phyloP scores from a whole-genome alignment of 1,140 invertebrate species.

The Schlechtendalia chinensis region DNA sequence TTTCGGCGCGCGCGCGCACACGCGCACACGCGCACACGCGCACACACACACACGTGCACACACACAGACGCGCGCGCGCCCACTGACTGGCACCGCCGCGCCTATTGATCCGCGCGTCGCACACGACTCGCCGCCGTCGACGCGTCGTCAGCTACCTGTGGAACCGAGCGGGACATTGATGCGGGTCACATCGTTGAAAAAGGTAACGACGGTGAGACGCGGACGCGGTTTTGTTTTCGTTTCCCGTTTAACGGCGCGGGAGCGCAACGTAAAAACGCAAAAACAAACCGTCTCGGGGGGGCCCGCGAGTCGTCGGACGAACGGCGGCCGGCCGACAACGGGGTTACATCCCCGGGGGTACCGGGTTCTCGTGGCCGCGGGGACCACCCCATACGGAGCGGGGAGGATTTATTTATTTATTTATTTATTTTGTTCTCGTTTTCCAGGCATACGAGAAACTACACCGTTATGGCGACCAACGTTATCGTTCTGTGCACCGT shows the following conservation, averaged over 20 bases:
- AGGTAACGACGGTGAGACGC: slow-evolving; percentile 36
- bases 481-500: slow-evolving; percentile 25
- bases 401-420: too few species aligned
- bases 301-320: background rate
- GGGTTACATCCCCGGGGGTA: too few species aligned
- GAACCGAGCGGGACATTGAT: slow-evolving; percentile 14
- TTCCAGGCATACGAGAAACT: slow-evolving; percentile 41
- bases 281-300: background rate
- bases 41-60: background rate
- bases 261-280: too few species aligned
- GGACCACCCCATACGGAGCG: too few species aligned
- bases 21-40: too few species aligned
- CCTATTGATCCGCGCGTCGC: slow-evolving; percentile 25
- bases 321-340: too few species aligned
- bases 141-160: slow-evolving; percentile 41
- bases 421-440: background rate
- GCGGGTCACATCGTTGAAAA: slow-evolving; percentile 44
- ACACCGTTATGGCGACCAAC: slow-evolving; percentile 43
- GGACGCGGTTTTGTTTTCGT: too few species aligned
- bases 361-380: too few species aligned
- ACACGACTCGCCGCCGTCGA: slow-evolving; percentile 19
- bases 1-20: background rate
- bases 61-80: background rate
- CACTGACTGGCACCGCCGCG: background rate
- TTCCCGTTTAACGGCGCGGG: too few species aligned